A percentile compares a stretch with the other conserved stretches of the same genome.
Conservation (phyloP, 2,797 vertebrate genomes). For the Staurois parvus region DNA sequence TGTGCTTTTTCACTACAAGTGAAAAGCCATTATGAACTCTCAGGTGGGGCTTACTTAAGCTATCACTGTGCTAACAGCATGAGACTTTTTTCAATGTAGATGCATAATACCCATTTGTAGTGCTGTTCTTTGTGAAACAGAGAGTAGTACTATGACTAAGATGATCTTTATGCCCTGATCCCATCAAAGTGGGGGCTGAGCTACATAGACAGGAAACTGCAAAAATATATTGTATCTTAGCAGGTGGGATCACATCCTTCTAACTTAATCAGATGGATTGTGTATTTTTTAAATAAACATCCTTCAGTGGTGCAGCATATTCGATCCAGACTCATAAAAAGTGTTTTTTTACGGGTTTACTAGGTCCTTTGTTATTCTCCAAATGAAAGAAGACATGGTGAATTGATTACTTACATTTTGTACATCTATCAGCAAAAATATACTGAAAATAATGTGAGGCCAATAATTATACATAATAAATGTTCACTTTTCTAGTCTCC, state of each 20-base stretch:
- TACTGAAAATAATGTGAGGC: no score
- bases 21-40: constrained; percentile 56
- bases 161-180: constrained; percentile 58
- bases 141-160: constrained; percentile 37
- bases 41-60: constrained; percentile 55
- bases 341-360: neutral
- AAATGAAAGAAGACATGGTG: neutral
- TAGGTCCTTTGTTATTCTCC: neutral
- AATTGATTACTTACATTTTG: neutral
- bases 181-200: constrained; percentile 53
- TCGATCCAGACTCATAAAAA: neutral
- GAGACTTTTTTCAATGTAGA: constrained; percentile 50
- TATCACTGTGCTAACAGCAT: constrained; percentile 57
- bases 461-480: no score
- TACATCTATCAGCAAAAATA: no score
- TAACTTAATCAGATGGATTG: constrained; percentile 55
- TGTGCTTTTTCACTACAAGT: constrained; percentile 29
- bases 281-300: constrained; percentile 42
- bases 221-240: constrained; percentile 53
- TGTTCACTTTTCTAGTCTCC: no score
- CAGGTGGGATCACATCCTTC: constrained; percentile 58
- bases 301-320: constrained; percentile 6
- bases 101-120: constrained; percentile 54
- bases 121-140: constrained; percentile 51
- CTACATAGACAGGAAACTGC: constrained; percentile 32